Evolutionary conservation across 2,888 invertebrate genomes (phyloP).

Genomic region (Dryobota labecula): DNA sequence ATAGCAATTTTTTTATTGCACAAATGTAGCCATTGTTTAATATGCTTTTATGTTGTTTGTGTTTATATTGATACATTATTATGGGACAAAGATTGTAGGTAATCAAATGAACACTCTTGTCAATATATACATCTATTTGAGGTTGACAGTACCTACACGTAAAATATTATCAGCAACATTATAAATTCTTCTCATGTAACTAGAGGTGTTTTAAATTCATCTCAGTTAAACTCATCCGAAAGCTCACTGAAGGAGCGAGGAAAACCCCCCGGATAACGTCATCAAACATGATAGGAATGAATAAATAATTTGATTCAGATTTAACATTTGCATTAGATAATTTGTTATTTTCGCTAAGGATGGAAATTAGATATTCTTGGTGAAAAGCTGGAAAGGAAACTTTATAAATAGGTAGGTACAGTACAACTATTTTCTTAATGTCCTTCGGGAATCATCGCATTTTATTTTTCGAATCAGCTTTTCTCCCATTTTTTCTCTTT

Average conservation of each 20-base stretch:
- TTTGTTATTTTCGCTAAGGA: slow-evolving; percentile 14
- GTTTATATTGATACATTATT: too few relatives aligned
- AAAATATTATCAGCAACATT: slow-evolving; percentile 26
- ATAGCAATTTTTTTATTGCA: too few relatives aligned
- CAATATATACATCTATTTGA: background rate
- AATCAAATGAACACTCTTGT: background rate
- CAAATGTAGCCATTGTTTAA: too few relatives aligned
- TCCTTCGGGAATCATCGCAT: too few relatives aligned
- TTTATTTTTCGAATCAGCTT: too few relatives aligned
- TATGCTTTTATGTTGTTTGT: too few relatives aligned
- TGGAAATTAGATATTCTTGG: too few relatives aligned
- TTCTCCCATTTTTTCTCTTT: too few relatives aligned
- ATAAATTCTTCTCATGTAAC: slow-evolving; percentile 41
- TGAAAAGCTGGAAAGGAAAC: too few relatives aligned
- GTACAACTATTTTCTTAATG: too few relatives aligned
- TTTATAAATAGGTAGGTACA: too few relatives aligned
- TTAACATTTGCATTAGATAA: slow-evolving; percentile 19
- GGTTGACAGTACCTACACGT: background rate
- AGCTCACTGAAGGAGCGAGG: slow-evolving; percentile 8
- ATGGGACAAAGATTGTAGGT: background rate
- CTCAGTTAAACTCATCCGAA: slow-evolving; percentile 39
- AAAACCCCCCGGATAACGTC: slow-evolving; percentile 45
- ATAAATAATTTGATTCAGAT: slow-evolving; percentile 10
- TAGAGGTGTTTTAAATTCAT: slow-evolving; percentile 55
- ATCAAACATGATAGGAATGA: slow-evolving; percentile 47